Base-by-base conservation (phyloP, 2,113 vertebrate genomes). In the Larimichthys polyactis region DNA sequence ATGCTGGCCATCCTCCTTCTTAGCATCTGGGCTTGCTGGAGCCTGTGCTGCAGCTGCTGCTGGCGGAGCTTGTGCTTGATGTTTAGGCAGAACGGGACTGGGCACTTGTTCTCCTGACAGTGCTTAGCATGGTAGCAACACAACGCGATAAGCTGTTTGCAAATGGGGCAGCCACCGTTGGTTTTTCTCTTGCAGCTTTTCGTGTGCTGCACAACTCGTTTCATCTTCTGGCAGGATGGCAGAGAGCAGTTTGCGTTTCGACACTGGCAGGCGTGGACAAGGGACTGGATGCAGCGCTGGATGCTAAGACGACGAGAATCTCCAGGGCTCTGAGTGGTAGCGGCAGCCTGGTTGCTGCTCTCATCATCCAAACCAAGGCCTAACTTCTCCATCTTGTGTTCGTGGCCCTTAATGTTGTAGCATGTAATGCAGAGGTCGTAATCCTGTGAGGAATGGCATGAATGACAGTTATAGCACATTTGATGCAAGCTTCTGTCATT, bases 51-150 rank as follows among this genome's bases (percentile, higher is more conserved):
- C 62, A 99, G 96, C 86, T 99, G 98, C 72, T 99, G 98, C 71
- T 99, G 98, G 20, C 97, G 96, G n/a, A 99, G 96, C 91, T 99
- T 99, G 85, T 99, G 98, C 95, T 99, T 99, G 91, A 99, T 99
- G 85, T 99, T 99, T 76, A 99, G 97, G 91, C 98, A 99, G 95
- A 99, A 99, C 0, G 98, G 98, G 84, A 99, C 98, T 0, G 98
- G 98, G 77, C 98, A 99, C 94, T 99, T 99, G 94, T 98, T 99
- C 94, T 99, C 98, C 95, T 99, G 98, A 96, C 98, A 99, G 95
- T 99, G 97, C 94, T 99, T 99, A n/a, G 98, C 98, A 0, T 99
- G 98, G 89, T 99, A 99, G 93, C 98, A 99, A 90, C 98, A 99
- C 62, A 99, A 94, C 1, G 98, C 98, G 0, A 99, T 99, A 36